Evolutionary conservation across 2,888 invertebrate genomes (phyloP), one percentile per base, ranked within the genome.

Genomic region (Diplazon laetatorius): DNA sequence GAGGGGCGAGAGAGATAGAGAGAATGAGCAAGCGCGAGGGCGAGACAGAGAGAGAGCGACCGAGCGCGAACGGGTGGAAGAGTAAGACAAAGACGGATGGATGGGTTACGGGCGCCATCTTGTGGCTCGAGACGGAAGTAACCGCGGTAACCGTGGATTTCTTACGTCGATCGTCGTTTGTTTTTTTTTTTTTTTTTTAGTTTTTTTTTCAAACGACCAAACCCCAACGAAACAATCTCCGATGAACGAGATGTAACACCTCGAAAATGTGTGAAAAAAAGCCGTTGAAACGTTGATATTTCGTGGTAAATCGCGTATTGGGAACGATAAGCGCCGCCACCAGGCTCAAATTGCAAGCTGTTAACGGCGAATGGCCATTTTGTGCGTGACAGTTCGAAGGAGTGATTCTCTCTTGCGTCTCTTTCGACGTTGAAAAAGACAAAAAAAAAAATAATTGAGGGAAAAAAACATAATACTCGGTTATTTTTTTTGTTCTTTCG

Each of bases 291-390:
- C 6, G 2, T 2, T 30, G 30, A 30, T 6, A 30, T 5, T 6
- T 2, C 6, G 18, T 55, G 57, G 60, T 69, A 48, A 72, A 66
- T 65, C 46, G 59, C 69, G 37, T 72, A 72, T 63, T 66, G 44
- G 59, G 55, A 39, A 55, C 50, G 62, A 16, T 57, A 69, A 84
- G 86, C 93, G 93, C 89, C 89, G 85, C 93, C 91, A 85, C 91
- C 87, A 91, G 91, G 93, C 88, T 83, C 88, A 87, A 91, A 91
- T 91, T 86, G 87, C 83, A 90, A 92, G 93, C 92, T 92, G 92
- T 88, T 88, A 89, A 89, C 90, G 92, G 92, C 93, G 92, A 93
- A 93, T 93, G 93, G 93, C 93, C 93, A 93, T 93, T 92, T 93
- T 93, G 91, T 93, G 93, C 92, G 93, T 93, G 93, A 93, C 93